phyloP scores from a whole-genome alignment of 2,797 vertebrate genomes.

The Clamator glandarius region DNA sequence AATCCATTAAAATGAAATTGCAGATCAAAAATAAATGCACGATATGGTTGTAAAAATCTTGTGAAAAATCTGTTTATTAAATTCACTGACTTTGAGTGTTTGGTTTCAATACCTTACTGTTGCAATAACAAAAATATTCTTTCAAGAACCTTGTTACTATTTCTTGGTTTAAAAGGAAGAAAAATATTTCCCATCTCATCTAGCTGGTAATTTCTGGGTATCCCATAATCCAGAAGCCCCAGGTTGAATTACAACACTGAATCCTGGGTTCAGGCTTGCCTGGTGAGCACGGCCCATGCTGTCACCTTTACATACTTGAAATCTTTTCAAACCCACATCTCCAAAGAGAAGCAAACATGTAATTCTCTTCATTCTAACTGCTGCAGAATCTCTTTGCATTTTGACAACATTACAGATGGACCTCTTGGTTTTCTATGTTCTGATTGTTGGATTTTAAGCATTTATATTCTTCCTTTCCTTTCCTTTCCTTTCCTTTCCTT shows the following conservation, averaged over 20 bases:
- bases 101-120: not conserved
- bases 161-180: not conserved
- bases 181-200: not conserved
- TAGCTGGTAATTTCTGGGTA: not conserved
- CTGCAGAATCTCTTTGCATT: conserved; percentile 1
- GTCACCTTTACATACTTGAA: not conserved
- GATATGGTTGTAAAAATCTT: not conserved
- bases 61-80: not conserved
- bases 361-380: not conserved
- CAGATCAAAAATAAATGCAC: conserved; percentile 5
- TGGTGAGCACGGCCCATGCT: not conserved
- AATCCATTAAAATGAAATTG: conserved; percentile 27
- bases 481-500: no score
- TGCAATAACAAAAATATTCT: not conserved
- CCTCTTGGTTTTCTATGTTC: not conserved
- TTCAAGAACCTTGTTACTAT: not conserved
- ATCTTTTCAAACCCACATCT: conserved; percentile 42
- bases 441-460: not conserved
- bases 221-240: not conserved
- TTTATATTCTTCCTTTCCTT: no score
- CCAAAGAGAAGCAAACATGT: not conserved
- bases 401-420: not conserved
- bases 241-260: not conserved
- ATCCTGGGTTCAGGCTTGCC: conserved; percentile 10
- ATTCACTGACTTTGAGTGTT: not conserved